Conservation (phyloP, 2,888 invertebrate genomes). For the Exocentrus adspersus region DNA sequence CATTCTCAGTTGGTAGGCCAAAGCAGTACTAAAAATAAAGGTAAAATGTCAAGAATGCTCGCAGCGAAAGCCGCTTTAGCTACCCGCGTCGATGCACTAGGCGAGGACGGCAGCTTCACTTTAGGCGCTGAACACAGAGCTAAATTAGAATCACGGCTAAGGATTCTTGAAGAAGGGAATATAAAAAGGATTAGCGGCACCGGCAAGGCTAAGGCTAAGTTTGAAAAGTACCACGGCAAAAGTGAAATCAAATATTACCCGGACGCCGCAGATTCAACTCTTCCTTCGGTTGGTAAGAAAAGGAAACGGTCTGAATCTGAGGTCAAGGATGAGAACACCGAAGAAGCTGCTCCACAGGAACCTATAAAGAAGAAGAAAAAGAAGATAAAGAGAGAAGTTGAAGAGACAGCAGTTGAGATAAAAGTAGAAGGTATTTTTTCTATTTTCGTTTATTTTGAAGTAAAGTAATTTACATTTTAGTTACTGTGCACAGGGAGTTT, state of each 20-base stretch:
- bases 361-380: slow-evolving; percentile 56
- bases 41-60: slow-evolving; percentile 93
- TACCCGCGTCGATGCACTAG: slow-evolving; percentile 94
- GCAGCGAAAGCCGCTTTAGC: slow-evolving; percentile 96
- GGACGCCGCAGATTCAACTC: slow-evolving; percentile 84
- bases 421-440: slow-evolving; percentile 33
- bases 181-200: slow-evolving; percentile 85
- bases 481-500: too few species aligned
- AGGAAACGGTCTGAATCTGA: slow-evolving; percentile 68
- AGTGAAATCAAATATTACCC: slow-evolving; percentile 82
- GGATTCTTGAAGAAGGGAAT: slow-evolving; percentile 87
- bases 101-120: slow-evolving; percentile 86
- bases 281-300: slow-evolving; percentile 71
- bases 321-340: slow-evolving; percentile 50
- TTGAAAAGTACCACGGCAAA: slow-evolving; percentile 91
- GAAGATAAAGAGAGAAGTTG: slow-evolving; percentile 52
- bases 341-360: slow-evolving; percentile 31
- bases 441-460: background rate
- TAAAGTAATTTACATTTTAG: too few species aligned
- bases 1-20: slow-evolving; percentile 95
- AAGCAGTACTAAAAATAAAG: slow-evolving; percentile 89
- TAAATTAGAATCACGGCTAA: slow-evolving; percentile 83
- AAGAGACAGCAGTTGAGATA: slow-evolving; percentile 41
- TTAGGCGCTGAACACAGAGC: slow-evolving; percentile 84
- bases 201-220: slow-evolving; percentile 87